Conservation (phyloP, 2,888 invertebrate species). For the Cabera pusaria region DNA sequence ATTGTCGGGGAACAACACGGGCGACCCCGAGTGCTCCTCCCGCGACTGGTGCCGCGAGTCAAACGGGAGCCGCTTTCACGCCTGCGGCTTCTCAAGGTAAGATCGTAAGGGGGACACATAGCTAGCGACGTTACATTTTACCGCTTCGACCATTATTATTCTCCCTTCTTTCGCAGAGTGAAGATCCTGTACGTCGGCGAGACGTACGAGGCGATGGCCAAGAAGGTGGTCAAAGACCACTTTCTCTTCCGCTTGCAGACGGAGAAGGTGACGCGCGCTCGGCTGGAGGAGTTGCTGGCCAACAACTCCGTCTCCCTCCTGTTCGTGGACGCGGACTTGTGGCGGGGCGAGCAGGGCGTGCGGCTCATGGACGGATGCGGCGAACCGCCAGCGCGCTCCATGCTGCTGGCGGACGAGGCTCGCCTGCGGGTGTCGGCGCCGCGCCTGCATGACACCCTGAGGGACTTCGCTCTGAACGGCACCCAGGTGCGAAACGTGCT, state of each 20-base stretch:
- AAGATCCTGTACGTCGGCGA: too few species aligned
- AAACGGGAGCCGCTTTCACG: neutral
- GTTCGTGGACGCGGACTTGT: constrained; percentile 43
- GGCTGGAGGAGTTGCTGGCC: too few species aligned
- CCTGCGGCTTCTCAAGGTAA: neutral
- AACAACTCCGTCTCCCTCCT: constrained; percentile 29
- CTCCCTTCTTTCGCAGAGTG: too few species aligned
- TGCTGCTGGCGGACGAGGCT: neutral
- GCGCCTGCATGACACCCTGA: constrained; percentile 37
- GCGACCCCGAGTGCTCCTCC: constrained; percentile 59
- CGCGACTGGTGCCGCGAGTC: constrained; percentile 4
- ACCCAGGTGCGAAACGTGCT: constrained; percentile 1
- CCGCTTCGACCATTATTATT: too few species aligned
- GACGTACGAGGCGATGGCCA: too few species aligned
- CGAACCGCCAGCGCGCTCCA: neutral
- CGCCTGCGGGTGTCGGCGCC: neutral
- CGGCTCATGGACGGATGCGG: constrained; percentile 2
- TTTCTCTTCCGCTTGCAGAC: too few species aligned
- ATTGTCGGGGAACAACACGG: constrained; percentile 87
- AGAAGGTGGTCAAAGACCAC: too few species aligned
- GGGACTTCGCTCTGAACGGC: constrained; percentile 19
- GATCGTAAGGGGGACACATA: too few species aligned
- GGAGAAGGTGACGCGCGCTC: too few species aligned
- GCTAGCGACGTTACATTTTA: too few species aligned
- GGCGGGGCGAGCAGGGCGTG: constrained; percentile 24